Percentiles rank a stretch among this genome's conserved stretches.
Conservation (phyloP, 2,113 vertebrate species). For the Zosterops pallidus region DNA sequence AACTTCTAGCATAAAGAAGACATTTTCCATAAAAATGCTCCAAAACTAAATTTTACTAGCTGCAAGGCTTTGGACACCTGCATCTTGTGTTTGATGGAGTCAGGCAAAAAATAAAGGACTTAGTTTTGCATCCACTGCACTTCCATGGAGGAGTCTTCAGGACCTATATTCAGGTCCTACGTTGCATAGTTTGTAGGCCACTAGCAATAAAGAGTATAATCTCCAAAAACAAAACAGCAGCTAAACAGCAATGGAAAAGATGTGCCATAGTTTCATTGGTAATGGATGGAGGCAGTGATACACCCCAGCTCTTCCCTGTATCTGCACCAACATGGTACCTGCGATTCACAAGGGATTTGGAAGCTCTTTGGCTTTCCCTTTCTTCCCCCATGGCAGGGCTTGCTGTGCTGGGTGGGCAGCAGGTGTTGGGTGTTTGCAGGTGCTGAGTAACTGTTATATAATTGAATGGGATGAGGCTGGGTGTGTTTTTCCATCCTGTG, state of each 20-base stretch:
- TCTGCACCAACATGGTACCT: not conserved
- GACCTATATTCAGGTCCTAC: not conserved
- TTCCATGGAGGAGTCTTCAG: not conserved
- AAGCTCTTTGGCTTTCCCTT: not conserved
- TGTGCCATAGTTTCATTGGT: accelerated
- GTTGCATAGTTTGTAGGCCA: not conserved
- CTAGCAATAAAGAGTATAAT: not conserved
- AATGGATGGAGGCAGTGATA: not conserved
- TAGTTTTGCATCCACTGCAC: not conserved
- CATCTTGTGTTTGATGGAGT: not conserved
- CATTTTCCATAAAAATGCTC: not conserved
- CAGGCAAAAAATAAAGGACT: not conserved
- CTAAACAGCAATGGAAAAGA: not conserved
- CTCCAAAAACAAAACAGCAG: not conserved
- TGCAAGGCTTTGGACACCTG: not conserved
- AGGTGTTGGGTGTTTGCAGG: not conserved
- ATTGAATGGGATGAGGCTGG: not conserved
- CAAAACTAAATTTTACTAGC: not conserved
- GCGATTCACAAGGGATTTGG: not conserved
- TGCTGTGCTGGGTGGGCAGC: not conserved
- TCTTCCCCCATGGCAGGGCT: not conserved
- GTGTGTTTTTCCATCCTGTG: not conserved
- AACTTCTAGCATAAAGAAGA: not conserved
- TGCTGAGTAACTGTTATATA: not conserved
- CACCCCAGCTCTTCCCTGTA: accelerated